Percentiles rank a stretch among this genome's conserved stretches.
phyloP scores from a whole-genome alignment of 2,888 invertebrate genomes.

The Cordilura impudica region DNA sequence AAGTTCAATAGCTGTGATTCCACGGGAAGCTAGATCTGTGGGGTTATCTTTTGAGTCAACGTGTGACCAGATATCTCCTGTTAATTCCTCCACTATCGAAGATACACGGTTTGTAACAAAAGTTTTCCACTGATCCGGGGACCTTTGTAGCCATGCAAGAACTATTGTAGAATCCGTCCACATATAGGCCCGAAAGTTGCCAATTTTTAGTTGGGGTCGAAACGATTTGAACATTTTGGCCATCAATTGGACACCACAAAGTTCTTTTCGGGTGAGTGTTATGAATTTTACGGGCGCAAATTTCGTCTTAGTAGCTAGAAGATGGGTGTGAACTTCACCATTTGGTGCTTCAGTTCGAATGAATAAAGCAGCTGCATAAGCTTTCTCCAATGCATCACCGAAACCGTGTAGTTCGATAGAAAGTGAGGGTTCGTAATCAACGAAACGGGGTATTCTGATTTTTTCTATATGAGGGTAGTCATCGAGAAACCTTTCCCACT shows the following conservation, averaged over 20 bases:
- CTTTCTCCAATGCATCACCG: conserved; percentile 40
- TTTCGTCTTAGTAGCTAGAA: conserved; percentile 24
- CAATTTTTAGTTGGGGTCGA: background rate
- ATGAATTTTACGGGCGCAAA: conserved; percentile 22
- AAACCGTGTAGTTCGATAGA: conserved; percentile 32
- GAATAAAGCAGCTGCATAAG: conserved; percentile 31
- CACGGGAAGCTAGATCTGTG: conserved; percentile 19
- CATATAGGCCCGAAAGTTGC: background rate
- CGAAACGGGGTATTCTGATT: background rate
- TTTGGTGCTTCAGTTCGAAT: background rate
- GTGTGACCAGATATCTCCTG: conserved; percentile 43
- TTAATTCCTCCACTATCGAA: too few relatives aligned
- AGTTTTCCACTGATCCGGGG: too few relatives aligned
- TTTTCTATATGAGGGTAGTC: too few relatives aligned
- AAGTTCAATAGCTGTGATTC: background rate
- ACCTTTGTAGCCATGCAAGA: too few relatives aligned
- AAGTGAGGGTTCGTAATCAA: background rate
- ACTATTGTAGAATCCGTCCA: too few relatives aligned
- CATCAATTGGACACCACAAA: background rate
- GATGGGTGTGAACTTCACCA: background rate
- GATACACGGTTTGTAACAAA: conserved; percentile 51
- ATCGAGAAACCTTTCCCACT: background rate
- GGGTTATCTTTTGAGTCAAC: conserved; percentile 36
- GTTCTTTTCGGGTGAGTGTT: background rate
- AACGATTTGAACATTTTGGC: background rate